Evolutionary conservation across 92 coral and sea anemone species (phyloP), one percentile per base, ranked within the genome.

Genomic region (Palythoa grandiflora): DNA sequence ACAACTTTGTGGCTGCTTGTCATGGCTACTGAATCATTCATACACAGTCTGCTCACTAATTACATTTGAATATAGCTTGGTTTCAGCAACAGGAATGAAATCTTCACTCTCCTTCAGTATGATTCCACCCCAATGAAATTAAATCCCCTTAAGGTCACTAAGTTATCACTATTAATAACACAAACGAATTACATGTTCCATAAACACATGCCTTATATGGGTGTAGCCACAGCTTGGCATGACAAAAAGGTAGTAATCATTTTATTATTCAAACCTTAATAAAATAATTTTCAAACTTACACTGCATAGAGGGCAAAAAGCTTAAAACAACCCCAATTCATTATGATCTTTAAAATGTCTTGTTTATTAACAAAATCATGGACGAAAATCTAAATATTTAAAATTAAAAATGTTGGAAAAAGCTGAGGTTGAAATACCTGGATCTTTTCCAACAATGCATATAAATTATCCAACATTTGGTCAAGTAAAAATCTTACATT

Each of bases 1-100:
- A 94, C 84, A 50, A 94, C 93, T 83, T 85, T 93, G 6, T 80
- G 38, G 47, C 51, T 83, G 77, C 85, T 88, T 47, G 91, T 80
- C 93, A 91, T 91, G 55, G n/a, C 70, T 16, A 48, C 51, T 70
- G 28, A 47, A 60, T 78, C 74, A 68, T 13, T 68, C 44, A 66
- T 52, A 15, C 9, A 68, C 75, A 44, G 47, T 21, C 59, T 51
- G 51, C 66, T 16, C 86, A 81, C 57, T 47, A 44, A 81, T 81
- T 61, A 81, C 76, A 63, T 81, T 65, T 81, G 61, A 81, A 65
- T 65, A 40, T 14, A 81, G 17, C 28, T 19, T 20, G 53, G 48
- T 17, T 39, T 77, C 39, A 53, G 68, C 66, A 77, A 77, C 83
- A 77, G 83, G 35, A 38, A n/a, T 16, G 71, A 52, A 81, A 68